Conservation (phyloP, 2,797 vertebrate species). For the Intellagama lesueurii region DNA sequence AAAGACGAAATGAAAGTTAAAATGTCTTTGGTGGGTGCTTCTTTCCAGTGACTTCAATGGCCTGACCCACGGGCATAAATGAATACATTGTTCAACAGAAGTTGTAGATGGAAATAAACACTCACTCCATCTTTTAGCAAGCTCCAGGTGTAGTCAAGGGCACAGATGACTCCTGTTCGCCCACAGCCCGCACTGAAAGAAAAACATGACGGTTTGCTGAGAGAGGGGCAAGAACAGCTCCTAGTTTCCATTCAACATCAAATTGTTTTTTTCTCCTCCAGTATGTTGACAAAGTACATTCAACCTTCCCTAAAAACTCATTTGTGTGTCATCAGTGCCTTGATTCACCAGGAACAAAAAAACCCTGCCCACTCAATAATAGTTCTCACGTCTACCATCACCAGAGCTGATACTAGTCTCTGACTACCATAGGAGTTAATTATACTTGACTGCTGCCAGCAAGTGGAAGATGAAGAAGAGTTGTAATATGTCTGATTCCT, state of each 20-base stretch:
- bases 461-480: too few species aligned
- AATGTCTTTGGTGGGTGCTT: background rate
- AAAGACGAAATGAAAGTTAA: background rate
- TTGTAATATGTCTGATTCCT: too few species aligned
- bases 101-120: slow-evolving; percentile 26
- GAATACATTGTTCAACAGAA: background rate
- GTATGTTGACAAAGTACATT: background rate
- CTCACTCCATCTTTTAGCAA: slow-evolving; percentile 90
- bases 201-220: slow-evolving; percentile 43
- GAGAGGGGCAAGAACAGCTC: background rate
- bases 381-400: background rate
- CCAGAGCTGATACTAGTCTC: background rate
- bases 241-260: background rate
- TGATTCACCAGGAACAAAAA: background rate
- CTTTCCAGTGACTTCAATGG: background rate
- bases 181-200: slow-evolving; percentile 93
- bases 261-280: background rate
- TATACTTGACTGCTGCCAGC: background rate
- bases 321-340: background rate
- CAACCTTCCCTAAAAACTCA: background rate
- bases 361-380: background rate
- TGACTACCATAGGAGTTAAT: background rate
- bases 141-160: slow-evolving; percentile 93
- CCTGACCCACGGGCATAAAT: background rate
- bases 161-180: slow-evolving; percentile 93